These are phyloP conservation scores for Lepidurus arcticus DNA, from an alignment of 1,140 invertebrate species.

Conservation along the genomic window DNA sequence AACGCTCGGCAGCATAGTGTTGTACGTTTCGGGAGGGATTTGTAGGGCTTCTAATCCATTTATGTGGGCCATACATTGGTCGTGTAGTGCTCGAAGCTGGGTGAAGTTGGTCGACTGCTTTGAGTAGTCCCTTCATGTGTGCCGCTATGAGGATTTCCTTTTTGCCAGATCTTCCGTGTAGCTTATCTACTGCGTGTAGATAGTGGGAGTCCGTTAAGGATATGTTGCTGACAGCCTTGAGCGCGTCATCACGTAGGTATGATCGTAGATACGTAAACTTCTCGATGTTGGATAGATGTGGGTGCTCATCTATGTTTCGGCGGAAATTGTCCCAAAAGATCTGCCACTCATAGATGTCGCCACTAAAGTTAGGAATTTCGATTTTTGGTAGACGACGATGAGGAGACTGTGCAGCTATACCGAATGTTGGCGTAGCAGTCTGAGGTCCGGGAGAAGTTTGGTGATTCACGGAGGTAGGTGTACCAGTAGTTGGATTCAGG, in stretches of 20 bases:
- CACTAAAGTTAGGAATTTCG: conserved; percentile 7
- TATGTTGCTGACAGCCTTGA: background rate
- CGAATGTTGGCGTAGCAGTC: background rate
- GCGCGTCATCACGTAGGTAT: background rate
- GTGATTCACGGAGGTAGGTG: background rate
- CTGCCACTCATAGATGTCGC: conserved; percentile 6
- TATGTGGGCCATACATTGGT: background rate
- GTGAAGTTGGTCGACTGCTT: background rate
- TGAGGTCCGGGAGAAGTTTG: background rate
- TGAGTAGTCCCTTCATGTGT: conserved; percentile 21
- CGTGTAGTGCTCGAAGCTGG: background rate
- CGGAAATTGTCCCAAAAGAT: background rate
- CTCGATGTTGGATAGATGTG: background rate
- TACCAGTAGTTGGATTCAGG: background rate
- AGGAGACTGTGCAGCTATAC: background rate
- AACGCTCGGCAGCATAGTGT: conserved; percentile 20
- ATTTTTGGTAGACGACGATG: conserved; percentile 25
- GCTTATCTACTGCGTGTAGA: background rate
- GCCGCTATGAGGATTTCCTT: conserved; percentile 26
- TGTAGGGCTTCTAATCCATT: background rate
- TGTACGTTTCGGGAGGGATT: conserved; percentile 23
- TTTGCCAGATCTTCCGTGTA: conserved; percentile 9
- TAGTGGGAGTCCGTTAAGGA: conserved; percentile 14
- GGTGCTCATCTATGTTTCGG: background rate
- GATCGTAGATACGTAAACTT: conserved; percentile 17